These are phyloP conservation scores for Vidua macroura DNA, from an alignment of 2,113 vertebrate species.

Conservation along the genomic window DNA sequence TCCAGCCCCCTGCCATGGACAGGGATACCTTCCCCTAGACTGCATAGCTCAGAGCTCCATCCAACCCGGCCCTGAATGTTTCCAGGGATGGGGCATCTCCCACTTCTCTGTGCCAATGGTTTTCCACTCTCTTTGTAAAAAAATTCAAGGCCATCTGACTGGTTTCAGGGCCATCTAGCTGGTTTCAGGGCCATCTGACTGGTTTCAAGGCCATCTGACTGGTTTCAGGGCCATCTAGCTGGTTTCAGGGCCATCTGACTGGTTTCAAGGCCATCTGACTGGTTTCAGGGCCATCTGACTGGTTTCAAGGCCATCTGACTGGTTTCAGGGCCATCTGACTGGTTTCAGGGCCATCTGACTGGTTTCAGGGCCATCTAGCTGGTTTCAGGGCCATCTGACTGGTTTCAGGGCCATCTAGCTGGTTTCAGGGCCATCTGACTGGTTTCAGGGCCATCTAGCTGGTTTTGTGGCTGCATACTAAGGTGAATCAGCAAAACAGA, in stretches of 20 bases:
- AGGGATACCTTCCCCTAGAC: background rate
- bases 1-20: background rate
- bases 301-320: background rate
- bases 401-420: background rate
- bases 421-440: background rate
- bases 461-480: fast-evolving
- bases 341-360: background rate
- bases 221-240: background rate
- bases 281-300: background rate
- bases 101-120: background rate
- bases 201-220: background rate
- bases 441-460: background rate
- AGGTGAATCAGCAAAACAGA: background rate
- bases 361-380: background rate
- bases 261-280: background rate
- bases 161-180: background rate
- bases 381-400: background rate
- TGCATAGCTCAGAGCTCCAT: background rate
- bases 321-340: background rate
- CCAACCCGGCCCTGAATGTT: fast-evolving
- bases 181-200: background rate
- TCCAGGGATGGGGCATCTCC: background rate
- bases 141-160: background rate
- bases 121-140: background rate
- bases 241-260: background rate